Evolutionary conservation across 2,888 invertebrate genomes (phyloP).

Genomic region (Lasioglossum villosulum): DNA sequence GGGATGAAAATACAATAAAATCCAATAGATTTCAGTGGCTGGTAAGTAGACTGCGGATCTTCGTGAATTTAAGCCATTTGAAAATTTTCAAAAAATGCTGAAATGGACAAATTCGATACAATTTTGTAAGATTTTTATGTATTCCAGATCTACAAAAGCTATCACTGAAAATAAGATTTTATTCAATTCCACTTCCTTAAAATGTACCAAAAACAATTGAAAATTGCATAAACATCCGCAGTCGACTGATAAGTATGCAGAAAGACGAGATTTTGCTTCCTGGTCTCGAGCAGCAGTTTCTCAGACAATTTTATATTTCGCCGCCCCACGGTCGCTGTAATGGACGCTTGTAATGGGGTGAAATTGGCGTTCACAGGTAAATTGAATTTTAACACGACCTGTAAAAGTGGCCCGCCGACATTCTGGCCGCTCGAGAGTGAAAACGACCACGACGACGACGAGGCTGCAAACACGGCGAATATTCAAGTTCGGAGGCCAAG

Average conservation of each 20-base stretch:
- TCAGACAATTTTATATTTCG: not conserved
- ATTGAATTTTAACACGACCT: conserved; percentile 51
- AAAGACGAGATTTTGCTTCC: not conserved
- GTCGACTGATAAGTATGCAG: conserved; percentile 47
- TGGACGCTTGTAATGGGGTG: conserved; percentile 23
- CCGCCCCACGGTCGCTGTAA: not conserved
- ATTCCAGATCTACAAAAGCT: too few species aligned
- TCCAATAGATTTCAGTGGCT: conserved; percentile 21
- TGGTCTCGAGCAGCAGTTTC: not conserved
- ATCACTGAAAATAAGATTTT: too few species aligned
- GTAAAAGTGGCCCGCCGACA: not conserved
- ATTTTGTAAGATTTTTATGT: too few species aligned
- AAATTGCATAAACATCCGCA: too few species aligned
- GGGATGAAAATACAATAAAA: not conserved
- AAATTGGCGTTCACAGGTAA: conserved; percentile 47
- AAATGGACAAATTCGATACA: too few species aligned
- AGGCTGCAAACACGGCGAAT: not conserved
- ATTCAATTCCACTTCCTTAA: too few species aligned
- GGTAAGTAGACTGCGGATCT: conserved; percentile 45
- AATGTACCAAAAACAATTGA: too few species aligned
- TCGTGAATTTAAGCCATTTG: too few species aligned
- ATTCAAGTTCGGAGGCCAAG: conserved; percentile 24
- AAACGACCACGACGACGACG: conserved; percentile 7
- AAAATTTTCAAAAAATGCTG: too few species aligned
- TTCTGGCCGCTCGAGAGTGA: conserved; percentile 2